Evolutionary conservation across 2,888 invertebrate species (phyloP).

Genomic region (Cotesia congregata): DNA sequence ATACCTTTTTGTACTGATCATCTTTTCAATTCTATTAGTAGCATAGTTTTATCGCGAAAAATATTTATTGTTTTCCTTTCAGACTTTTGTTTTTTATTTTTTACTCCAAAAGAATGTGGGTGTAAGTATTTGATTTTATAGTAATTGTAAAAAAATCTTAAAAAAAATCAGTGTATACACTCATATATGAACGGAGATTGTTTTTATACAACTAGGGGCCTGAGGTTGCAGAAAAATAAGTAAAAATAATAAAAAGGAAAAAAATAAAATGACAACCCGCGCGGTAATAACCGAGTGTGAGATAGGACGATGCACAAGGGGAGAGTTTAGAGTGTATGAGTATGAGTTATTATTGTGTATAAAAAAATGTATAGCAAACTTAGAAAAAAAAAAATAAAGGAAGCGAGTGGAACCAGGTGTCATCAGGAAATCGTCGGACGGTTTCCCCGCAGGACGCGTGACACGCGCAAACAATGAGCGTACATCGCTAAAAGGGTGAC

Average conservation of each 20-base stretch:
- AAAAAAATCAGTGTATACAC: slow-evolving; percentile 4
- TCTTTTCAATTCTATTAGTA: slow-evolving; percentile 46
- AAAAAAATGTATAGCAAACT: slow-evolving; percentile 8
- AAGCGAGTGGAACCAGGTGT: slow-evolving; percentile 61
- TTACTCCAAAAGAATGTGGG: too few species aligned
- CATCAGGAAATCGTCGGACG: slow-evolving; percentile 63
- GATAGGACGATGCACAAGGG: slow-evolving; percentile 11
- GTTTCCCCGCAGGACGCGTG: slow-evolving; percentile 63
- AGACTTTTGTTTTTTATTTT: too few species aligned
- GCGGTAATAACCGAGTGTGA: slow-evolving; percentile 34
- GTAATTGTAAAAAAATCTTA: neutral
- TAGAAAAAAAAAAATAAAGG: slow-evolving; percentile 46
- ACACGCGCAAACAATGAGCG: slow-evolving; percentile 65
- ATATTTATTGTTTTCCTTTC: neutral
- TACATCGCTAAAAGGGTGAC: slow-evolving; percentile 40
- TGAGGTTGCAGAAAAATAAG: slow-evolving; percentile 36
- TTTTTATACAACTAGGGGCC: slow-evolving; percentile 19
- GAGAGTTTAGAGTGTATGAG: neutral
- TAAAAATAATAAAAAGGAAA: slow-evolving; percentile 36
- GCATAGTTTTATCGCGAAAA: neutral
- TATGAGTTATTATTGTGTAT: neutral
- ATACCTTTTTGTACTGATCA: slow-evolving; percentile 52
- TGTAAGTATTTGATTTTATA: too few species aligned
- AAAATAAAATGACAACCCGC: slow-evolving; percentile 11
- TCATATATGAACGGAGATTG: neutral